Percentiles rank a stretch among this genome's conserved stretches.
These are phyloP conservation scores for Cebus imitator DNA, from an alignment of 2,113 vertebrate genomes.

Conservation along the genomic window DNA sequence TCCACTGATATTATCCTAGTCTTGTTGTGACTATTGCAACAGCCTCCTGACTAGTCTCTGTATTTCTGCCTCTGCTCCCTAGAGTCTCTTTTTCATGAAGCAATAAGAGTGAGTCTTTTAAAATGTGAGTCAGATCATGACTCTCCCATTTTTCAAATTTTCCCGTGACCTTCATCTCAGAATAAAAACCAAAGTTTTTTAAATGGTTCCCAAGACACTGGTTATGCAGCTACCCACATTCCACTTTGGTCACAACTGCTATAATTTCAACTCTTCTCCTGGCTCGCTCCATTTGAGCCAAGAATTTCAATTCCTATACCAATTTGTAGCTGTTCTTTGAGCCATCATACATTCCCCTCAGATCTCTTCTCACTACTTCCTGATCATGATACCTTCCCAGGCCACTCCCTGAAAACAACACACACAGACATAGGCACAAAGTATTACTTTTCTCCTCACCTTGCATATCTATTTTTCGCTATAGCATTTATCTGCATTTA, in stretches of 20 bases:
- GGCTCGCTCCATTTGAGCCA: background rate
- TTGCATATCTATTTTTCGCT: background rate
- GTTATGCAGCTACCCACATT: background rate
- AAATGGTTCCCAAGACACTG: background rate
- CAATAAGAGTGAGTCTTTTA: background rate
- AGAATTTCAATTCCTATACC: background rate
- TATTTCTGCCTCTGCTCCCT: background rate
- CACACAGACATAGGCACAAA: background rate
- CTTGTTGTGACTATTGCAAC: background rate
- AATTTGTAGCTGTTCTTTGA: background rate
- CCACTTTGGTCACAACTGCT: background rate
- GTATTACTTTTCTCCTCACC: fast-evolving
- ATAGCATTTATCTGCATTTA: no score
- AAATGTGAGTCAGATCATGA: background rate
- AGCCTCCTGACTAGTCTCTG: background rate
- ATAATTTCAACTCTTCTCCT: background rate
- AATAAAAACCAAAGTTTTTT: background rate
- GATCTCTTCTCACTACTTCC: background rate
- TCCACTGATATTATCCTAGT: background rate
- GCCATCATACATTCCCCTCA: background rate
- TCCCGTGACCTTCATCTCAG: background rate
- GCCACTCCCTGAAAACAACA: background rate
- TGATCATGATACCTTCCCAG: background rate
- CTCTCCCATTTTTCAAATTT: background rate
- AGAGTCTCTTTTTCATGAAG: background rate